Conservation (phyloP, 2,797 vertebrate genomes). For the Heterohyrax brucei region DNA sequence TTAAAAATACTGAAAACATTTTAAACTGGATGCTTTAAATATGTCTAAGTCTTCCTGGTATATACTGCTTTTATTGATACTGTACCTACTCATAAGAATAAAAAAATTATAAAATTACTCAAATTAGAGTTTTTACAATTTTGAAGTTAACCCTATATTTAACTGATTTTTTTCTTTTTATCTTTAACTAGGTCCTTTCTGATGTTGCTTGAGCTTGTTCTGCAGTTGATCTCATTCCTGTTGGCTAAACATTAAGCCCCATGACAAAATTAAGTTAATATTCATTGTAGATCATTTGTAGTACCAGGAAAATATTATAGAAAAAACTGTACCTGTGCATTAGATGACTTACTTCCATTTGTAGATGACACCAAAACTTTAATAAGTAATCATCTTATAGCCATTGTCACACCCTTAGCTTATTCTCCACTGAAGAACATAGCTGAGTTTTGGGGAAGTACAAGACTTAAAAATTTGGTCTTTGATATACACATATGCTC, state of each 20-base stretch:
- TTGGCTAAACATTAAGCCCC: slow-evolving; percentile 82
- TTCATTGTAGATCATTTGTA: slow-evolving; percentile 59
- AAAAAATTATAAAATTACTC: slow-evolving; percentile 64
- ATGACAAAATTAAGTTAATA: slow-evolving; percentile 77
- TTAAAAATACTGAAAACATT: slow-evolving; percentile 66
- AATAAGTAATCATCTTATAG: slow-evolving; percentile 73
- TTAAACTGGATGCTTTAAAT: slow-evolving; percentile 51
- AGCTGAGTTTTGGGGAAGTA: slow-evolving; percentile 86
- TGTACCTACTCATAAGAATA: slow-evolving; percentile 67
- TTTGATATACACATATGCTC: slow-evolving; percentile 63
- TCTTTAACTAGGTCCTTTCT: slow-evolving; percentile 84
- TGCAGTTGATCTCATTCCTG: slow-evolving; percentile 83
- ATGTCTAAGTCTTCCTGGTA: slow-evolving; percentile 65
- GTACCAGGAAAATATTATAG: slow-evolving; percentile 37
- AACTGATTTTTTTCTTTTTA: slow-evolving; percentile 74
- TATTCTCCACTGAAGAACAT: slow-evolving; percentile 84
- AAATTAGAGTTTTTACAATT: slow-evolving; percentile 75
- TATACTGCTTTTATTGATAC: slow-evolving; percentile 58
- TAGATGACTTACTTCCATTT: slow-evolving; percentile 60
- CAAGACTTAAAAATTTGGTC: slow-evolving; percentile 84
- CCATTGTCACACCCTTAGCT: slow-evolving; percentile 73
- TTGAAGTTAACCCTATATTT: slow-evolving; percentile 71
- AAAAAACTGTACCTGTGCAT: neutral
- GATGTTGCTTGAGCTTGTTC: slow-evolving; percentile 85
- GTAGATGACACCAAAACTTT: slow-evolving; percentile 62